Base-by-base conservation (phyloP, 2,888 invertebrate genomes). In the Zonitis immaculata region DNA sequence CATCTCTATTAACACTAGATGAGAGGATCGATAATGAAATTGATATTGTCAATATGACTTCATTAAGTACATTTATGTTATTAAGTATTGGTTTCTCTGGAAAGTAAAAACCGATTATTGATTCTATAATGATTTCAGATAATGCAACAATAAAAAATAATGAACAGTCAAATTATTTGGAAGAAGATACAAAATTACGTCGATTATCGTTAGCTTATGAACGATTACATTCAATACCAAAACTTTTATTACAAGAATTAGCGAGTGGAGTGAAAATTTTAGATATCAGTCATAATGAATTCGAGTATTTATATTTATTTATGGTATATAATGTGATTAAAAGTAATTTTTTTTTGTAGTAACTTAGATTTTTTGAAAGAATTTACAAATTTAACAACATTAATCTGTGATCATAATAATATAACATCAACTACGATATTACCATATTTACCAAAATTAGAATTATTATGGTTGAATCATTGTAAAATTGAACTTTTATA, bases 371-470 rank as follows among this genome's bases (percentile, higher is more conserved):
- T 88, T 66, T 72, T 93, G 30, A 79, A 82, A 3, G 82, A 86
- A 66, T 91, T 92, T 73, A 84, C 82, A 53, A 80, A 83, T 53
- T 73, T 93, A 51, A 85, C 86, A 8, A 88, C 89, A 0, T 73
- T 93, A 11, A 91, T 93, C 62, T 80, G 91, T 60, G 94, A 94
- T 73, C 85, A 87, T 63, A 94, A 94, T 70, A 79, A 80, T 1
- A 83, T 91, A 52, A 83, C 84, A 25, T 84, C 88, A 42, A 81
- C 83, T 47, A 85, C 86, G 28, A 76, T 80, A 11, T 79, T 93
- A 44, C 92, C 93, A 0, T 80, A 80, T 35, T 73, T 91, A 72
- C 86, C 87, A 0, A 83, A 82, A 62, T 73, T 94, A 16, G 84
- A 85, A 68, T 80, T 92, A 39, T 75, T 94, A 20, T 94, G 93